Conservation (phyloP, 2,888 invertebrate genomes). For the Dicyrtomina minuta region DNA sequence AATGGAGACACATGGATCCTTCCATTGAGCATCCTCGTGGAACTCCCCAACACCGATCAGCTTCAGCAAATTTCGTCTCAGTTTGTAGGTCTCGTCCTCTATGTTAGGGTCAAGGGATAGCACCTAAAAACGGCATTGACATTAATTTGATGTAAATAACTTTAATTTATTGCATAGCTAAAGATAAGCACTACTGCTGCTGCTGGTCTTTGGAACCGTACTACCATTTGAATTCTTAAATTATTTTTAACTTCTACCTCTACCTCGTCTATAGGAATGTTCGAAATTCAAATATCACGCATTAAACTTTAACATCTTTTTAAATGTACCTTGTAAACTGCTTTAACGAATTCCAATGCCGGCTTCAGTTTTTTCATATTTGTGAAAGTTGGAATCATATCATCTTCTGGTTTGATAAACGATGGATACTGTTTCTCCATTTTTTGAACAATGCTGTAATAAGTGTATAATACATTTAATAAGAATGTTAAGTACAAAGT, state of each 20-base stretch:
- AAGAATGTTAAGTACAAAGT: too few species aligned
- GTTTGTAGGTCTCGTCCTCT: slow-evolving; percentile 63
- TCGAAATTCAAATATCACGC: too few species aligned
- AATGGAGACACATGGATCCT: slow-evolving; percentile 79
- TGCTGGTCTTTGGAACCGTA: too few species aligned
- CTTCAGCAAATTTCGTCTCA: slow-evolving; percentile 75
- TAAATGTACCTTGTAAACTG: slow-evolving; percentile 84
- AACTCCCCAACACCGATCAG: slow-evolving; percentile 82
- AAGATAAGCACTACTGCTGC: too few species aligned
- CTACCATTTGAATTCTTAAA: too few species aligned
- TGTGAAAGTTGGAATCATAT: slow-evolving; percentile 16
- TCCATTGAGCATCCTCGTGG: slow-evolving; percentile 77
- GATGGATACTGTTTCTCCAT: slow-evolving; percentile 64
- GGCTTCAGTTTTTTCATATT: slow-evolving; percentile 63
- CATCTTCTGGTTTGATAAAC: slow-evolving; percentile 45
- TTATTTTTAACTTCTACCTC: too few species aligned
- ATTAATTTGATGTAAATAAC: too few species aligned
- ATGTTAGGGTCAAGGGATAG: slow-evolving; percentile 65
- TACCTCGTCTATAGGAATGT: too few species aligned
- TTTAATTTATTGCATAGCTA: too few species aligned
- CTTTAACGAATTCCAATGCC: slow-evolving; percentile 83
- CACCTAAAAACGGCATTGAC: slow-evolving; percentile 61
- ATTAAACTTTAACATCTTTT: too few species aligned
- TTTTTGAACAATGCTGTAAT: slow-evolving; percentile 63
- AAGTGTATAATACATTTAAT: too few species aligned